Conservation (phyloP, 2,888 invertebrate species). For the Shargacucullia verbasci region DNA sequence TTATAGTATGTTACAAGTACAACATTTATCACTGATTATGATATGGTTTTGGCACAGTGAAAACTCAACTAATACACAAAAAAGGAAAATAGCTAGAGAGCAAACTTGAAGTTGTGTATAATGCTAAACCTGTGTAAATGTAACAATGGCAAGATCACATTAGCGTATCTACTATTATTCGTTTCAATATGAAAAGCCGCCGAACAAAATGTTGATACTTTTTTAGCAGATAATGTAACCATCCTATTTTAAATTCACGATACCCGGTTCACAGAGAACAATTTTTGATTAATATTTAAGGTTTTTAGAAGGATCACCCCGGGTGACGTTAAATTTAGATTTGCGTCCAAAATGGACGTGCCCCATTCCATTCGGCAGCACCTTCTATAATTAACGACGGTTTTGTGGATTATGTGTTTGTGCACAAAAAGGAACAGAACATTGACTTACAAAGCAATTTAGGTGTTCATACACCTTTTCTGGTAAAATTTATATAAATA, state of each 20-base stretch:
- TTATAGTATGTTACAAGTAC: slow-evolving; percentile 61
- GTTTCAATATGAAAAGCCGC: slow-evolving; percentile 1
- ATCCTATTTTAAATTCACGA: too few species aligned
- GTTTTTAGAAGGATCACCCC: too few species aligned
- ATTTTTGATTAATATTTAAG: too few species aligned
- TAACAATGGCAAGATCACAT: slow-evolving; percentile 71
- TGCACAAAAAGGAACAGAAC: slow-evolving; percentile 51
- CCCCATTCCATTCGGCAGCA: too few species aligned
- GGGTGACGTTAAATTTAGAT: too few species aligned
- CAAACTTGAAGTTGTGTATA: slow-evolving; percentile 56
- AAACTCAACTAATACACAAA: slow-evolving; percentile 63
- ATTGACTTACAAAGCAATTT: slow-evolving; percentile 31
- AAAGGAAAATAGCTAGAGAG: slow-evolving; percentile 67
- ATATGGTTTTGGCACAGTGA: slow-evolving; percentile 85
- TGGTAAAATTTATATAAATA: slow-evolving; percentile 27
- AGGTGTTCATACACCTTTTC: slow-evolving; percentile 22
- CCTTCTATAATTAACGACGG: slow-evolving; percentile 21
- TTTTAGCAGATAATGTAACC: too few species aligned
- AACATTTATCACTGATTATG: slow-evolving; percentile 82
- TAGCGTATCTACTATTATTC: slow-evolving; percentile 51
- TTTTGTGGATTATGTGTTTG: slow-evolving; percentile 47
- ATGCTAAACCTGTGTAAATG: slow-evolving; percentile 60
- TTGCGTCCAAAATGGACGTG: too few species aligned
- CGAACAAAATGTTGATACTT: too few species aligned
- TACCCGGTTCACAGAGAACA: too few species aligned